Conservation (phyloP, 2,797 vertebrate genomes). For the Ctenosaura bakeri region DNA sequence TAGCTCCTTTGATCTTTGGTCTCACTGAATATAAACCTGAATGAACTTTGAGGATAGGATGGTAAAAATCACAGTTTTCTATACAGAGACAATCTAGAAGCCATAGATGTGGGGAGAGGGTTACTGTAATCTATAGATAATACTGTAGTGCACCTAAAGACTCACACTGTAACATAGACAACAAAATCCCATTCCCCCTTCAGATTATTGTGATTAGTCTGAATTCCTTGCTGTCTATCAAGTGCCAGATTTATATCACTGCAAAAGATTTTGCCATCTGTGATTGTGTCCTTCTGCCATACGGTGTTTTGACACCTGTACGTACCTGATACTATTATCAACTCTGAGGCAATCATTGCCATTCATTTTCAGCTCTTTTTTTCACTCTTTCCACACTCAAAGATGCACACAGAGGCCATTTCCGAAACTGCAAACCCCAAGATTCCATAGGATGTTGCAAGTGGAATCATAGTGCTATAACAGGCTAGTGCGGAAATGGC, state of each 20-base stretch:
- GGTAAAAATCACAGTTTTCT: not conserved
- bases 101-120: not conserved
- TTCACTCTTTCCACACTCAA: not conserved
- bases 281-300: slow-evolving; percentile 9
- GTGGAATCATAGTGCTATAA: too few species aligned
- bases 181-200: not conserved
- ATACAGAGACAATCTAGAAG: not conserved
- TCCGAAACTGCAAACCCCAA: too few species aligned
- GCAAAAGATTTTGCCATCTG: not conserved
- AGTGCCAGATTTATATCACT: slow-evolving; percentile 4
- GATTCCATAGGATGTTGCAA: too few species aligned
- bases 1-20: not conserved
- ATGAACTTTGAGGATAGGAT: not conserved
- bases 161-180: slow-evolving; percentile 6
- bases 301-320: slow-evolving; percentile 19
- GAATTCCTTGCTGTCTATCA: slow-evolving; percentile 21
- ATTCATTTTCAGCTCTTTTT: not conserved
- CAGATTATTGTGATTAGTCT: slow-evolving; percentile 10
- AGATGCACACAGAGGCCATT: not conserved
- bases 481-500: too few species aligned
- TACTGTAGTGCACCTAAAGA: too few species aligned
- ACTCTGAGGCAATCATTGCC: not conserved
- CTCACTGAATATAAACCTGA: not conserved
- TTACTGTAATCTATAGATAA: not conserved
- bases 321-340: slow-evolving; percentile 6